Evolutionary conservation across 2,113 vertebrate species (phyloP).

Genomic region (Phoxinus phoxinus): DNA sequence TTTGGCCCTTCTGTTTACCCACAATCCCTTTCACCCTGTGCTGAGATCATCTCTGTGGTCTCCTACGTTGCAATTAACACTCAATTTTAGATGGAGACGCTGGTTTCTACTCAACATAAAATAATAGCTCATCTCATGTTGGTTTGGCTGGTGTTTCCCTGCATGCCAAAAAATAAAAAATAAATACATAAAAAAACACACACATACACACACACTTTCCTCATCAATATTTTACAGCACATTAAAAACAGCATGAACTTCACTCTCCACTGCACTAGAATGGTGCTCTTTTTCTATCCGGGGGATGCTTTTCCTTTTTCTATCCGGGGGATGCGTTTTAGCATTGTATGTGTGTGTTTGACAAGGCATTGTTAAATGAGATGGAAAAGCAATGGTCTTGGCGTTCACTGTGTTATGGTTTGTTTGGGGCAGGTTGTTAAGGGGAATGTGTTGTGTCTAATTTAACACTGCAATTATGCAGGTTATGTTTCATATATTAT

Average conservation of each 20-base stretch:
- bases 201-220: constrained; percentile 52
- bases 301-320: constrained; percentile 12
- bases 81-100: constrained; percentile 33
- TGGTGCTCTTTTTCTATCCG: not conserved
- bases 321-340: not conserved
- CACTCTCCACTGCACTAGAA: constrained; percentile 29
- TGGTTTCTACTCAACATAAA: constrained; percentile 44
- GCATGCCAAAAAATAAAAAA: not conserved
- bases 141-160: constrained; percentile 46
- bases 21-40: constrained; percentile 18
- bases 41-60: constrained; percentile 33
- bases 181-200: not conserved
- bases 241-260: constrained; percentile 44
- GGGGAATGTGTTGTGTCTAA: constrained; percentile 43
- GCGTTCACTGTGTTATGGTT: constrained; percentile 26
- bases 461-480: constrained; percentile 17
- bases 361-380: constrained; percentile 36
- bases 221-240: constrained; percentile 66
- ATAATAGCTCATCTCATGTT: constrained; percentile 12
- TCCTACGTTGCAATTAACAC: constrained; percentile 29
- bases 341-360: constrained; percentile 8
- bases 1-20: constrained; percentile 37
- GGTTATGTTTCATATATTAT: constrained; percentile 27
- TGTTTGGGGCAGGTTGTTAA: constrained; percentile 29
- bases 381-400: constrained; percentile 17